Evolutionary conservation across 2,888 invertebrate genomes (phyloP).

Genomic region (Chironomus riparius): DNA sequence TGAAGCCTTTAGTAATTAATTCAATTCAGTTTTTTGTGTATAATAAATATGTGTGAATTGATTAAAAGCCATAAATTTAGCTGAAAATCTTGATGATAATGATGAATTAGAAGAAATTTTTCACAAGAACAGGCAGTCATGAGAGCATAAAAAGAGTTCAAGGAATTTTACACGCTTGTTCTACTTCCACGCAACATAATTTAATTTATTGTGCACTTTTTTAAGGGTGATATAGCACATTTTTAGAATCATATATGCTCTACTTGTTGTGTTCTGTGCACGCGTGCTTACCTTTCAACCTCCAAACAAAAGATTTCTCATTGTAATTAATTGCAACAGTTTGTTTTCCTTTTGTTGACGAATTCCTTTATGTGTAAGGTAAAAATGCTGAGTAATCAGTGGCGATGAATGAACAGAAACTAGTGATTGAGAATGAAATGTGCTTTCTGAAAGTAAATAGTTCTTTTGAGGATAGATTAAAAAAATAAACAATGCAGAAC

Average conservation of each 20-base stretch:
- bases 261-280: too few species aligned
- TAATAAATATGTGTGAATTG: not conserved
- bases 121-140: not conserved
- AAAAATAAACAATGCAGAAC: too few species aligned
- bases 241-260: not conserved
- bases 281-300: too few species aligned
- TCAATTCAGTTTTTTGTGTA: not conserved
- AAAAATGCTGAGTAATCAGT: not conserved
- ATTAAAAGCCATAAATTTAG: conserved; percentile 1
- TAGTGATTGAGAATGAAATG: too few species aligned
- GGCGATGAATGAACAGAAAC: not conserved
- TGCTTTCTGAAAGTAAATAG: too few species aligned
- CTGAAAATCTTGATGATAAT: too few species aligned
- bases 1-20: not conserved
- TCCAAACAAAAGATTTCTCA: not conserved
- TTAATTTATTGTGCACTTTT: not conserved
- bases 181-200: not conserved
- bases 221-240: not conserved
- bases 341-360: not conserved
- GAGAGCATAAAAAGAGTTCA: not conserved
- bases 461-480: too few species aligned
- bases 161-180: not conserved
- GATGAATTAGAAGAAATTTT: not conserved
- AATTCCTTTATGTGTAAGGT: not conserved
- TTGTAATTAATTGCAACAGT: not conserved